Percentiles rank a stretch among this genome's conserved stretches.
phyloP scores from a whole-genome alignment of 2,113 vertebrate genomes.

The Entelurus aequoreus region DNA sequence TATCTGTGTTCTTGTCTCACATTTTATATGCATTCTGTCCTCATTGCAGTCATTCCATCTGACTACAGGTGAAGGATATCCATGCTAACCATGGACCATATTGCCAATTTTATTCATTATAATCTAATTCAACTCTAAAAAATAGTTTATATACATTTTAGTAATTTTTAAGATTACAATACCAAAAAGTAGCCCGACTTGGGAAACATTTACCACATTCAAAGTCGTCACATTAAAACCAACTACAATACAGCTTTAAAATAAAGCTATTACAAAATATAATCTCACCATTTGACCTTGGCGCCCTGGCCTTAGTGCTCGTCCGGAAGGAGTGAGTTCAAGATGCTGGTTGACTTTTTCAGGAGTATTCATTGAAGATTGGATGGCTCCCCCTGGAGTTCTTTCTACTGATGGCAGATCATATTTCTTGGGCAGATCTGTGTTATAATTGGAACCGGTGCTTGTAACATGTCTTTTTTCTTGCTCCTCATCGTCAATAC shows the following conservation, averaged over 20 bases:
- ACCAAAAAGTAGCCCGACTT: too few species aligned
- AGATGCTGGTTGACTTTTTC: constrained; percentile 8
- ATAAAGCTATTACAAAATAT: neutral
- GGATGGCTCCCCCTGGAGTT: constrained; percentile 8
- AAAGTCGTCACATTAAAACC: neutral
- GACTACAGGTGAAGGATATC: too few species aligned
- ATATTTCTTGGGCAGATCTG: neutral
- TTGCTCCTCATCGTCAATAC: constrained; percentile 10
- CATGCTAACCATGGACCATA: too few species aligned
- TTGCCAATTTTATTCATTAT: too few species aligned
- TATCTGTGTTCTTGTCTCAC: too few species aligned
- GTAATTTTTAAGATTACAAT: too few species aligned
- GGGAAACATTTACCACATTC: neutral
- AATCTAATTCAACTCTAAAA: too few species aligned
- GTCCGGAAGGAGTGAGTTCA: neutral
- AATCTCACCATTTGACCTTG: constrained; percentile 51
- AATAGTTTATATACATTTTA: too few species aligned
- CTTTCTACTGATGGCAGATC: constrained; percentile 15
- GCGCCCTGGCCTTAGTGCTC: constrained; percentile 11
- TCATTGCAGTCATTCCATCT: too few species aligned
- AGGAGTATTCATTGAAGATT: constrained; percentile 10
- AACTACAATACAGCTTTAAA: constrained; percentile 3
- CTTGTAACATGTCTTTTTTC: neutral
- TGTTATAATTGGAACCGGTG: neutral
- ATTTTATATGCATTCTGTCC: too few species aligned